A percentile compares a stretch with the other conserved stretches of the same genome.
These are phyloP conservation scores for Rhynchophorus ferrugineus DNA, from an alignment of 1,140 invertebrate species.

Conservation along the genomic window DNA sequence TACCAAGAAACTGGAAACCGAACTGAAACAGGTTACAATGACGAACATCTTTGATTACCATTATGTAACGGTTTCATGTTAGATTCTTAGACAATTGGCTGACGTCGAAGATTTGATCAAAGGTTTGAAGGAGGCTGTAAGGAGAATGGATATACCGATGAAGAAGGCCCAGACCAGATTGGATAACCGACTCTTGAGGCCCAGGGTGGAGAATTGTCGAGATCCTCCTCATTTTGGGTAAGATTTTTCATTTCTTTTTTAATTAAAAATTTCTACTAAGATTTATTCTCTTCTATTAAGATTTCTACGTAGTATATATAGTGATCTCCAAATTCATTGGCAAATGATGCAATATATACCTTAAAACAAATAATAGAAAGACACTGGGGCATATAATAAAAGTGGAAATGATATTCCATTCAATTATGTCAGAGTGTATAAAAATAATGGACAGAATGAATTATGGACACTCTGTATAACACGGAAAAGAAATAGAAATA, in stretches of 20 bases:
- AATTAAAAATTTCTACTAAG: conserved; percentile 21
- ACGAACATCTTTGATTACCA: background rate
- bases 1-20: conserved; percentile 56
- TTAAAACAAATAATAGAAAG: too few species aligned
- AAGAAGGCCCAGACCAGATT: conserved; percentile 72
- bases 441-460: too few species aligned
- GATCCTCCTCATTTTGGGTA: conserved; percentile 57
- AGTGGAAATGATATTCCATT: too few species aligned
- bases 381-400: too few species aligned
- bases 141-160: conserved; percentile 60
- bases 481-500: too few species aligned
- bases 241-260: too few species aligned
- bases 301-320: background rate
- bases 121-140: conserved; percentile 51
- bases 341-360: too few species aligned
- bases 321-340: background rate
- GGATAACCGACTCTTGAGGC: conserved; percentile 56
- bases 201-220: conserved; percentile 63
- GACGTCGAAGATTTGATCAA: conserved; percentile 62
- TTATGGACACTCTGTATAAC: too few species aligned
- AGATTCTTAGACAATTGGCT: conserved; percentile 54
- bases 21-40: conserved; percentile 42
- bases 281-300: background rate
- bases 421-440: too few species aligned
- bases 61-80: background rate